Conservation (phyloP, 2,113 vertebrate genomes). For the Puntigrus tetrazona region DNA sequence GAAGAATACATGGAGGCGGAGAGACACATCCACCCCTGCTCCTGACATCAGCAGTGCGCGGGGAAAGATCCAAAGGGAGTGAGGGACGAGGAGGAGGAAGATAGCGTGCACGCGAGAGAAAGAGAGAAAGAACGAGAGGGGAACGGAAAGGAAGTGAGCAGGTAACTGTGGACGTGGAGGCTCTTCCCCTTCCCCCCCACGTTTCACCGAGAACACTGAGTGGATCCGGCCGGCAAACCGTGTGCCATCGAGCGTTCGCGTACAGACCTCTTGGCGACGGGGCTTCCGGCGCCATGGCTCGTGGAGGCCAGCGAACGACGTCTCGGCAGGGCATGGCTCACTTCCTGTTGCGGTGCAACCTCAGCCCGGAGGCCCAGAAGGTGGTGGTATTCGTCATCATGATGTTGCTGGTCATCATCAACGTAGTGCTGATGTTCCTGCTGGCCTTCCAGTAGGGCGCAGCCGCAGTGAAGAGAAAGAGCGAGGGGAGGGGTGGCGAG, state of each 20-base stretch:
- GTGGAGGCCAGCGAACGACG: slow-evolving; percentile 75
- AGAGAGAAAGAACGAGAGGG: slow-evolving; percentile 14
- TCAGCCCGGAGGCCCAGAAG: slow-evolving; percentile 91
- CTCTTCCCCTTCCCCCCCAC: slow-evolving; percentile 53
- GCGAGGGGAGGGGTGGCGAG: neutral
- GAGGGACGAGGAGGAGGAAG: slow-evolving; percentile 36
- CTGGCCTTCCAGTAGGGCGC: slow-evolving; percentile 87
- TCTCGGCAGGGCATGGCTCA: slow-evolving; percentile 79
- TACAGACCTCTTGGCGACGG: slow-evolving; percentile 18
- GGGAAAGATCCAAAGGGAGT: neutral
- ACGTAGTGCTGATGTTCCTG: slow-evolving; percentile 95
- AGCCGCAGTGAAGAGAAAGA: slow-evolving; percentile 15
- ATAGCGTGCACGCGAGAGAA: neutral
- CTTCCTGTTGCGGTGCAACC: slow-evolving; percentile 90
- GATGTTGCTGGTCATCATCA: slow-evolving; percentile 94
- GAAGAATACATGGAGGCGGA: slow-evolving; percentile 35
- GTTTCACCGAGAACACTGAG: neutral
- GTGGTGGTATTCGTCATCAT: slow-evolving; percentile 94
- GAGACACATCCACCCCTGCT: slow-evolving; percentile 35
- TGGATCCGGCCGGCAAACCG: neutral
- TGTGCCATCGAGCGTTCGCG: slow-evolving; percentile 40
- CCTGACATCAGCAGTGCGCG: slow-evolving; percentile 44
- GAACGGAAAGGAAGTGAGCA: slow-evolving; percentile 33
- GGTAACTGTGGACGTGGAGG: slow-evolving; percentile 49
- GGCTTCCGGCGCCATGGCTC: slow-evolving; percentile 72